phyloP scores from a whole-genome alignment of 2,888 invertebrate genomes.

The Drosophila demipolita region DNA sequence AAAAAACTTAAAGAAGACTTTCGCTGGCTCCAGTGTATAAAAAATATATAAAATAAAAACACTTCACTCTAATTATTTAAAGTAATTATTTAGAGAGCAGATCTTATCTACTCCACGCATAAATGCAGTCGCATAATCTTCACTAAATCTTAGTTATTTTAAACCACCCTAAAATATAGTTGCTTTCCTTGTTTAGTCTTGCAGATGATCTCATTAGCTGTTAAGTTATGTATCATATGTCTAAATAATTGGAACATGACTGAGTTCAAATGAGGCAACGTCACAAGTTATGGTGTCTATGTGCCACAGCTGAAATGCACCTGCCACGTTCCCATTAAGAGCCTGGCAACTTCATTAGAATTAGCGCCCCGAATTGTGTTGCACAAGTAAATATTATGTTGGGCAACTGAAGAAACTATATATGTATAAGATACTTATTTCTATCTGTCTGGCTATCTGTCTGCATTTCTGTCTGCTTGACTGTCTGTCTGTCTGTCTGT shows the following conservation, averaged over 20 bases:
- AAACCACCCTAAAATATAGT: slow-evolving; percentile 14
- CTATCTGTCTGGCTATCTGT: background rate
- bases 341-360: slow-evolving; percentile 70
- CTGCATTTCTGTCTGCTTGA: background rate
- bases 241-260: slow-evolving; percentile 44
- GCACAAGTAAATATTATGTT: slow-evolving; percentile 64
- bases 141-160: slow-evolving; percentile 1
- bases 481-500: slow-evolving; percentile 6
- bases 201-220: slow-evolving; percentile 47
- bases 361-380: slow-evolving; percentile 48
- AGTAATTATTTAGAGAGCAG: background rate
- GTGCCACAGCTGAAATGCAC: slow-evolving; percentile 48
- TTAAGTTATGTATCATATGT: slow-evolving; percentile 36
- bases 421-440: slow-evolving; percentile 6
- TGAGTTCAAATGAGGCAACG: slow-evolving; percentile 20
- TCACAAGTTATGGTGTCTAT: slow-evolving; percentile 22
- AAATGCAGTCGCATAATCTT: slow-evolving; percentile 20
- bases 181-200: background rate
- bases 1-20: background rate
- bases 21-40: background rate
- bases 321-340: slow-evolving; percentile 59
- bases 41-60: background rate
- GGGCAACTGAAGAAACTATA: slow-evolving; percentile 4
- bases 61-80: background rate
- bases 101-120: background rate